These are phyloP conservation scores for Isurus oxyrinchus DNA, from an alignment of 2,113 vertebrate species.

Conservation along the genomic window DNA sequence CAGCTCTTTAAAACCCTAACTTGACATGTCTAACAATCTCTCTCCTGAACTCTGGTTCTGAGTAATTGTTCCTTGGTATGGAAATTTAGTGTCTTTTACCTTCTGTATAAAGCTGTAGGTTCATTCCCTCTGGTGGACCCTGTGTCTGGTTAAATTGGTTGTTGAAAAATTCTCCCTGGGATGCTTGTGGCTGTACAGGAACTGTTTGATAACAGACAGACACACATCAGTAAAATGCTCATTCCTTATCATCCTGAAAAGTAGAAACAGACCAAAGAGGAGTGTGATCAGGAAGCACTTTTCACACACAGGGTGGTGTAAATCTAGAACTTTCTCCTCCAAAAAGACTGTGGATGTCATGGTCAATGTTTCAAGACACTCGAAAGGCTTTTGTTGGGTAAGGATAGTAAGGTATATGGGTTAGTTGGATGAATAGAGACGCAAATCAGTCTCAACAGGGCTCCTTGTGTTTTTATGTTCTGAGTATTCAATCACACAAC, in stretches of 20 bases:
- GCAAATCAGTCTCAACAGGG: neutral
- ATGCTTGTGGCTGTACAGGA: neutral
- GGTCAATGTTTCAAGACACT: neutral
- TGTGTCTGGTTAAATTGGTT: neutral
- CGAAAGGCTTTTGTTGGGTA: neutral
- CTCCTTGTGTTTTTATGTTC: neutral
- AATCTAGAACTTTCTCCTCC: neutral
- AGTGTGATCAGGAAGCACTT: neutral
- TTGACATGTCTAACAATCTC: neutral
- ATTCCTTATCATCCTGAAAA: neutral
- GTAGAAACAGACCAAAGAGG: neutral
- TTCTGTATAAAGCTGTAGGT: constrained; percentile 10
- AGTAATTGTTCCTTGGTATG: too few species aligned
- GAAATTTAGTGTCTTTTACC: neutral
- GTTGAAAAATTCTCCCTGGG: constrained; percentile 31
- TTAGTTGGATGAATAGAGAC: neutral
- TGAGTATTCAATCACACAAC: too few species aligned
- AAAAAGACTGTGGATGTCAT: neutral
- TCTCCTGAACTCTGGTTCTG: too few species aligned
- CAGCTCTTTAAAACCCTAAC: neutral
- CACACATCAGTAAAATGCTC: neutral
- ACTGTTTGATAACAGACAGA: neutral
- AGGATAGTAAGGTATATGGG: neutral
- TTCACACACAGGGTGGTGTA: neutral
- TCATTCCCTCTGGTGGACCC: neutral